Evolutionary conservation across 2,888 invertebrate species (phyloP).

Genomic region (Epiblema foenella): DNA sequence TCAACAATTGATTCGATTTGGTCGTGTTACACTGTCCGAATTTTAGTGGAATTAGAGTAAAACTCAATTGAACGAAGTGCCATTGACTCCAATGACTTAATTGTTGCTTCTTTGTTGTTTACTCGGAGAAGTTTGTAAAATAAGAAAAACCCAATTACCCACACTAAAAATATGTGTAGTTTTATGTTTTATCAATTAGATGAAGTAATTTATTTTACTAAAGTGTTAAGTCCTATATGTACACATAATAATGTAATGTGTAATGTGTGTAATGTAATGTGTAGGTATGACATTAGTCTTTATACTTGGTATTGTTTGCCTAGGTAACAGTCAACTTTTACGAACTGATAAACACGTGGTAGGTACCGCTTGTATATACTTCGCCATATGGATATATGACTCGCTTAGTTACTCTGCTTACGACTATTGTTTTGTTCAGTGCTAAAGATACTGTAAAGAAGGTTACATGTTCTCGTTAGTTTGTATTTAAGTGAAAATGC

Average conservation of each 20-base stretch:
- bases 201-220: background rate
- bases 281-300: background rate
- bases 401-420: constrained; percentile 54
- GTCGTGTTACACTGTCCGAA: constrained; percentile 24
- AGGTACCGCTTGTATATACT: constrained; percentile 51
- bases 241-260: background rate
- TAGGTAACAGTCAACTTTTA: constrained; percentile 50
- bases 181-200: constrained; percentile 6
- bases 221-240: constrained; percentile 1
- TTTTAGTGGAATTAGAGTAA: constrained; percentile 26
- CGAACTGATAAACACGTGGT: constrained; percentile 75
- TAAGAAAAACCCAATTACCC: constrained; percentile 19
- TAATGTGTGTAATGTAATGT: no score
- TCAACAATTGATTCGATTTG: constrained; percentile 26
- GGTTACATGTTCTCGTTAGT: constrained; percentile 63
- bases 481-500: constrained; percentile 55
- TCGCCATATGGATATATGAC: constrained; percentile 58
- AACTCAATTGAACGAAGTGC: constrained; percentile 15
- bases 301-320: constrained; percentile 29
- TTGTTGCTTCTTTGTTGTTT: constrained; percentile 11
- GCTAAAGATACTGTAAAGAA: constrained; percentile 68
- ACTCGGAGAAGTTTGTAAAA: background rate
- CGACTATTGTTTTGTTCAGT: constrained; percentile 74
- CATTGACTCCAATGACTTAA: constrained; percentile 26
- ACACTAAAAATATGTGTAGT: constrained; percentile 7